phyloP scores from a whole-genome alignment of 2,797 vertebrate genomes.

The Enteromius anoplus region DNA sequence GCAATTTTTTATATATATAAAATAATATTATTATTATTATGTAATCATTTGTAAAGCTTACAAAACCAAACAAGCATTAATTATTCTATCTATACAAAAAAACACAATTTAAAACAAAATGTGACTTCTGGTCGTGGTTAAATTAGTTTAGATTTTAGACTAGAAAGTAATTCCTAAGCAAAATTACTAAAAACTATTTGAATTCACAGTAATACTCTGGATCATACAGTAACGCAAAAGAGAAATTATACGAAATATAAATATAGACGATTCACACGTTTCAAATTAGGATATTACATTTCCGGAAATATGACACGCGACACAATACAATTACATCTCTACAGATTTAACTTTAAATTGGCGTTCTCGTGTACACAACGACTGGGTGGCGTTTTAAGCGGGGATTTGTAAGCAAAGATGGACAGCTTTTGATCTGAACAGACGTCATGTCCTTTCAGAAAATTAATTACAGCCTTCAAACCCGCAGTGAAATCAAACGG shows the following conservation, averaged over 20 bases:
- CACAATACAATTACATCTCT: neutral
- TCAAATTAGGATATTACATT: neutral
- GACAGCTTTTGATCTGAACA: neutral
- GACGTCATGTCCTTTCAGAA: slow-evolving; percentile 8
- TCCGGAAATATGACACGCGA: neutral
- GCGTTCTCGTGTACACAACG: neutral
- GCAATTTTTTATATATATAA: neutral
- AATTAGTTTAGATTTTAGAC: neutral
- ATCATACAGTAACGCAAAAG: neutral
- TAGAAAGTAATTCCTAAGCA: neutral
- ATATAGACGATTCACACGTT: neutral
- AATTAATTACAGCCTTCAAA: slow-evolving; percentile 27
- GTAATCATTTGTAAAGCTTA: neutral
- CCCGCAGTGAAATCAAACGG: slow-evolving; percentile 5
- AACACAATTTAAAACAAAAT: neutral
- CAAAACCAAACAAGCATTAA: neutral
- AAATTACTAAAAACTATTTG: neutral
- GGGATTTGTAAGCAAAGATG: neutral
- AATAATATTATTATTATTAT: neutral
- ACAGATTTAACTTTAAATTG: neutral
- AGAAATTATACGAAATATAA: too few relatives aligned
- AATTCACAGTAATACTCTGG: neutral
- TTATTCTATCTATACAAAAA: neutral
- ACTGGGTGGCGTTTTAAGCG: neutral
- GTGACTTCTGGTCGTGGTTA: neutral